Conservation (phyloP, 1,140 invertebrate genomes). For the Zaprionus kolodkinae region DNA sequence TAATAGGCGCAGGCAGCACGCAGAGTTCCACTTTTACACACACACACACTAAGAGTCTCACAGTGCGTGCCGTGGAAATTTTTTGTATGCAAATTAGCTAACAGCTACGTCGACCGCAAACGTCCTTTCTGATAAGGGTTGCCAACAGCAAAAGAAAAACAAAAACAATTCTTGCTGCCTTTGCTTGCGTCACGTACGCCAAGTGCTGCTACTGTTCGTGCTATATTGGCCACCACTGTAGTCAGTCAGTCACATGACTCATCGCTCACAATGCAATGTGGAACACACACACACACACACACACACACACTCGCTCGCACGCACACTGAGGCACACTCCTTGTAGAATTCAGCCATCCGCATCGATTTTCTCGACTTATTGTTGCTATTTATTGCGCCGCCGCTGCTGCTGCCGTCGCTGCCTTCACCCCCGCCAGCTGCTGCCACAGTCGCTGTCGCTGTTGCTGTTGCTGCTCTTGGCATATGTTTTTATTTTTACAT, state of each 20-base stretch:
- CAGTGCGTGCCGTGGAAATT: slow-evolving; percentile 32
- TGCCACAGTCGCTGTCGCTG: slow-evolving; percentile 18
- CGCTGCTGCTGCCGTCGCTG: slow-evolving; percentile 43
- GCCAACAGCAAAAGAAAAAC: background rate
- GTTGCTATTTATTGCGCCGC: slow-evolving; percentile 73
- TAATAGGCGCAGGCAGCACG: slow-evolving; percentile 40
- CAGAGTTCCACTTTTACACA: slow-evolving; percentile 28
- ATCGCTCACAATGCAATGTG: slow-evolving; percentile 76
- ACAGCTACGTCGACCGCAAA: slow-evolving; percentile 52
- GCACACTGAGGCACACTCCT: slow-evolving; percentile 47
- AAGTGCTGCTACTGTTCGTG: background rate
- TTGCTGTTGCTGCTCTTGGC: slow-evolving; percentile 55
- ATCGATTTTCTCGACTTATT: slow-evolving; percentile 80
- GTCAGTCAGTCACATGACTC: slow-evolving; percentile 55
- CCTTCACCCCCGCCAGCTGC: slow-evolving; percentile 51
- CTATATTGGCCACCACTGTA: slow-evolving; percentile 68
- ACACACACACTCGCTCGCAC: slow-evolving; percentile 42
- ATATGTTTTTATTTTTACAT: slow-evolving; percentile 79
- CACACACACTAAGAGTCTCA: background rate
- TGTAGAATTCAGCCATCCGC: slow-evolving; percentile 69
- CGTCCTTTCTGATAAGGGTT: slow-evolving; percentile 80
- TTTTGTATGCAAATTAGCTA: slow-evolving; percentile 61
- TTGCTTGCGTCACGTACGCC: slow-evolving; percentile 43
- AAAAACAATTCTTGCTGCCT: background rate
- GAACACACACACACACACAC: slow-evolving; percentile 57